Evolutionary conservation across 2,888 invertebrate genomes (phyloP).

Genomic region (Yponomeuta sedellus): DNA sequence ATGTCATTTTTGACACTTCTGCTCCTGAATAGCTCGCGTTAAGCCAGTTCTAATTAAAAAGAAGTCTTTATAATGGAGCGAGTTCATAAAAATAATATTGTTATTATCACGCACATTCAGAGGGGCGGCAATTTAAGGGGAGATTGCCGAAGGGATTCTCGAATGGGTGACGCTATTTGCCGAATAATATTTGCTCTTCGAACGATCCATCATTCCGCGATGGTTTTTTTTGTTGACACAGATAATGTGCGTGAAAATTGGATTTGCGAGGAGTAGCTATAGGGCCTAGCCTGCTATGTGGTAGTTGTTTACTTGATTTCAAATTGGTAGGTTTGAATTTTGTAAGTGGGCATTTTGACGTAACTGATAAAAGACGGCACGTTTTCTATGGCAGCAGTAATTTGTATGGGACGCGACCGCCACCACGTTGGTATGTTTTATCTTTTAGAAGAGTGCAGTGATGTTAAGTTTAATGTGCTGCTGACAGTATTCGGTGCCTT

Average conservation of each 20-base stretch:
- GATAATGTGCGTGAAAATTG: conserved; percentile 55
- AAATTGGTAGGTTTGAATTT: too few species aligned
- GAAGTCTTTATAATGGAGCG: conserved; percentile 32
- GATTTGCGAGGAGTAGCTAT: conserved; percentile 29
- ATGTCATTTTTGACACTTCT: conserved; percentile 26
- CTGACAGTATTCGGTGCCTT: too few species aligned
- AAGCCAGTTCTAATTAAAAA: conserved; percentile 68
- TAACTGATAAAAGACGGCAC: too few species aligned
- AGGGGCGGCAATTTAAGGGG: conserved; percentile 42
- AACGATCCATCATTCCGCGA: conserved; percentile 26
- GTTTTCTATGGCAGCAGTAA: too few species aligned
- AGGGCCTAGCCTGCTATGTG: too few species aligned
- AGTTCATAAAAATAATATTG: conserved; percentile 71
- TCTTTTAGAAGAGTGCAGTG: too few species aligned
- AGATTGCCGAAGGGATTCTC: conserved; percentile 22
- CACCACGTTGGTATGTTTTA: too few species aligned
- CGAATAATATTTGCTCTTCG: conserved; percentile 50
- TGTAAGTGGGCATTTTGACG: too few species aligned
- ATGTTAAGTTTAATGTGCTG: too few species aligned
- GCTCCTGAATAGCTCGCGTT: conserved; percentile 39
- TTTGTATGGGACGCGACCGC: too few species aligned
- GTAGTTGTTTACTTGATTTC: too few species aligned
- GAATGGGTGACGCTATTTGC: conserved; percentile 34
- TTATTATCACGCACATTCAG: conserved; percentile 28
- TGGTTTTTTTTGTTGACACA: conserved; percentile 56